Evolutionary conservation across 1,140 invertebrate genomes (phyloP), one percentile per base, ranked within the genome.

Genomic region (Saxidomus purpurata): DNA sequence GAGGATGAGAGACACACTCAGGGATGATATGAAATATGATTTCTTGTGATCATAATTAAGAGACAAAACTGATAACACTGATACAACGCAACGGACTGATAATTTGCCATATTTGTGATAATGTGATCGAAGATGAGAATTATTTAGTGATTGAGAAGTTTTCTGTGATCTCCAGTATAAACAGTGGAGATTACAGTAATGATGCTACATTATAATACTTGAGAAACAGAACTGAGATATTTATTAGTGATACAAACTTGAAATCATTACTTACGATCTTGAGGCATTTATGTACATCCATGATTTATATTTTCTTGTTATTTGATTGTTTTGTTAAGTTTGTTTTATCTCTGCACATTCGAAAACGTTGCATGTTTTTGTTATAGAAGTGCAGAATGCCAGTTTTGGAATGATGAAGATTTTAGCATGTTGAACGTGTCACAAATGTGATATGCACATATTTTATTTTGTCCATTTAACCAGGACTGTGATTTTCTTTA

Each of bases 1-100:
- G 63, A 93, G 93, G 87, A 94, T 95, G 94, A 95, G 93, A 90
- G 87, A 92, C 31, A 87, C 90, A 55, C 88, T 94, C 31, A 89
- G 92, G 80, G 93, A 95, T 61, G 94, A 95, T 61, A 84, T 89
- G 87, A 25, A 61, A n/a, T 89, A 83, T 84, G 87, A 89, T 49
- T 77, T 89, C 86, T 63, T 88, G 86, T 88, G 86, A 88, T 88
- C 6, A 31, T 40, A 28, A 63, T 25, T 17, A 22, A 31, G 34
- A 9, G 25, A 79, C 31, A 76, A 6, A 52, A 55, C 76, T 36
- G 4, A 1, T 31, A 34, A 52, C 49, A 87, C 52, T n/a, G 47
- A 76, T 59, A 36, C 63, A 79, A 74, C 63, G 85, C 85, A 87
- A 87, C 43, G 11, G 4, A 19, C 59, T 77, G 85, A 87, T 79